Evolutionary conservation across 2,797 vertebrate species (phyloP).

Genomic region (Hydrophis major): DNA sequence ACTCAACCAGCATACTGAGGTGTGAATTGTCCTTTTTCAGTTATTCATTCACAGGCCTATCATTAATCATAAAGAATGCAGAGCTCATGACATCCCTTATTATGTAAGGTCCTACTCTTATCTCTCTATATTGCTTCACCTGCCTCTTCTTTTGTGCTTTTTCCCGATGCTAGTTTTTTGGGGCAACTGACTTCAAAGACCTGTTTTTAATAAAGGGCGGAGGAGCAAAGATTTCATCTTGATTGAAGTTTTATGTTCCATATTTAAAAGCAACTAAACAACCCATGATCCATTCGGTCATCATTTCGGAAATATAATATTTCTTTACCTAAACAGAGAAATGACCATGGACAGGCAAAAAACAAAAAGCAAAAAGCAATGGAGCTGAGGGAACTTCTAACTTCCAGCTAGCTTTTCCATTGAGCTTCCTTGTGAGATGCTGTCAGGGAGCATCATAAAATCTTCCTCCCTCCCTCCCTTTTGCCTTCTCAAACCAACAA

Average conservation of each 20-base stretch:
- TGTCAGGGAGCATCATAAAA: neutral
- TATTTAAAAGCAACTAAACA: neutral
- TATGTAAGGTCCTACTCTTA: slow-evolving; percentile 38
- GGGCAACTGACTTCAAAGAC: slow-evolving; percentile 43
- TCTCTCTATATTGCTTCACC: slow-evolving; percentile 43
- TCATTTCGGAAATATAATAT: neutral
- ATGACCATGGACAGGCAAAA: neutral
- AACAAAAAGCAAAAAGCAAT: neutral
- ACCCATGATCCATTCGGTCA: neutral
- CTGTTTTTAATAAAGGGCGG: neutral
- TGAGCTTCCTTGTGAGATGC: neutral
- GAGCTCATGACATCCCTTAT: slow-evolving; percentile 39
- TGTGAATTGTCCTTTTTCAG: slow-evolving; percentile 57
- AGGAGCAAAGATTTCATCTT: slow-evolving; percentile 3
- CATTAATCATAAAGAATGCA: slow-evolving; percentile 60
- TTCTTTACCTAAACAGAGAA: neutral
- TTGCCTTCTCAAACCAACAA: neutral
- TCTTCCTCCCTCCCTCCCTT: neutral
- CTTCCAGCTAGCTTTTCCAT: neutral
- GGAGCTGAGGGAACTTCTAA: neutral
- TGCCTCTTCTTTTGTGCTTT: slow-evolving; percentile 21
- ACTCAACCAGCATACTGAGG: slow-evolving; percentile 45
- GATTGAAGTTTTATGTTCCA: neutral
- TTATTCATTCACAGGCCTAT: slow-evolving; percentile 57
- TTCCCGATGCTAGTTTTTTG: slow-evolving; percentile 8